Base-by-base conservation (phyloP, 2,888 invertebrate genomes). In the Augochlorella aurata region DNA sequence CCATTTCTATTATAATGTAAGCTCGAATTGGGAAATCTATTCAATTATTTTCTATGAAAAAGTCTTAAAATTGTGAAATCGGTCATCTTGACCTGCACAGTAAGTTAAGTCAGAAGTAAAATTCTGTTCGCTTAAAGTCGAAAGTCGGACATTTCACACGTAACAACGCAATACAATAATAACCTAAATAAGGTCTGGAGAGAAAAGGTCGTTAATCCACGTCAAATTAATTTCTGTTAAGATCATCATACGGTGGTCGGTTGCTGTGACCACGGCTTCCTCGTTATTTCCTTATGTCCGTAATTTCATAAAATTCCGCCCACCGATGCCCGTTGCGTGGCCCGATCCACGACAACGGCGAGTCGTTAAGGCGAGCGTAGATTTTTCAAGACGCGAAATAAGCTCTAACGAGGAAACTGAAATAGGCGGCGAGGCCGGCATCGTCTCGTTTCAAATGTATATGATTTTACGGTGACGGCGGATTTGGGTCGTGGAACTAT, bases 401-500 rank as follows among this genome's bases (percentile, higher is more conserved):
- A 29, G 52, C 38, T 29, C n/a, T 45, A 44, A 71, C 38, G 47
- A 24, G 14, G n/a, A 66, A 58, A 52, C 47, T 16, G 38, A 18
- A 61, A 50, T 54, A 50, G 49, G 29, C 66, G 16, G 49, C 54
- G 54, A 21, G 0, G 38, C 54, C n/a, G 50, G 52, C 29, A 21
- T 54, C 21, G n/a, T 74, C 74, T 70, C 70, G 10, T 61, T 29
- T 24, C 50, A 45, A 70, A 66, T 24, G 58, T 50, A 54, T 66
- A 81, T 47, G 38, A 85, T 79, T 84, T 82, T 82, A 80, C 74
- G 69, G 61, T 74, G 74, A 38, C 63, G 77, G 21, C 24, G 69
- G 74, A 86, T 85, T 83, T 83, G 52, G 71, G 69, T 85, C 85
- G 65, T 45, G 61, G 49, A 80, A 80, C 66, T 80, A 75, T 75